These are phyloP conservation scores for Atractosteus spatula DNA, from an alignment of 2,113 vertebrate genomes.

Conservation along the genomic window DNA sequence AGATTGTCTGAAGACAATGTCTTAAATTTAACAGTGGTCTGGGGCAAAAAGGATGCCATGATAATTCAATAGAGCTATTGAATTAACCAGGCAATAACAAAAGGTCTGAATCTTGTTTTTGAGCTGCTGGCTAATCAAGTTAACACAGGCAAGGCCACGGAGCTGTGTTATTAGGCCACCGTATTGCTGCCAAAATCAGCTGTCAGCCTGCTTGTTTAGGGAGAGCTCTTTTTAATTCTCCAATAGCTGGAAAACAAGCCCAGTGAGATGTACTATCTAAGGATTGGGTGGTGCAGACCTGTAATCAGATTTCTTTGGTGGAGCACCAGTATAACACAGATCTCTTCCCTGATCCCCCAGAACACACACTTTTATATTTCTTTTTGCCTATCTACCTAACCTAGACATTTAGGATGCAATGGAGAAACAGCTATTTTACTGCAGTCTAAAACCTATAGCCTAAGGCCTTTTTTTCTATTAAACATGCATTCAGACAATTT, in stretches of 20 bases:
- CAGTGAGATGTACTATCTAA: neutral
- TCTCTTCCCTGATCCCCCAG: too few species aligned
- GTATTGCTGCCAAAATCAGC: neutral
- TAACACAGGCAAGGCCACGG: neutral
- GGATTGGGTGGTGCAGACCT: too few species aligned
- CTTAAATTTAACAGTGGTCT: neutral
- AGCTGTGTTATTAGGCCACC: slow-evolving; percentile 1
- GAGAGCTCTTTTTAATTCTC: neutral
- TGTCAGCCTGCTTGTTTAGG: neutral
- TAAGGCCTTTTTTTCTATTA: slow-evolving; percentile 8
- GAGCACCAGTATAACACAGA: too few species aligned
- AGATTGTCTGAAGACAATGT: neutral
- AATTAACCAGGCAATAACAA: neutral
- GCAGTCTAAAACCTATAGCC: slow-evolving; percentile 7
- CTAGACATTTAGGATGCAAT: neutral
- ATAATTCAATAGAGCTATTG: slow-evolving; percentile 7
- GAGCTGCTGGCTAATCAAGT: neutral
- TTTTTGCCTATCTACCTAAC: neutral
- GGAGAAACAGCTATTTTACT: slow-evolving; percentile 24
- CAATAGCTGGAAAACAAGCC: neutral
- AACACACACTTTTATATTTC: neutral
- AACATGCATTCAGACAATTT: neutral
- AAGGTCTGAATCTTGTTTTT: neutral
- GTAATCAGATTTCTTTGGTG: too few species aligned
- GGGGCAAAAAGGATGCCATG: neutral